Evolutionary conservation across 2,888 invertebrate species (phyloP), one percentile per base, ranked within the genome.

Genomic region (Ophion ventricosus): DNA sequence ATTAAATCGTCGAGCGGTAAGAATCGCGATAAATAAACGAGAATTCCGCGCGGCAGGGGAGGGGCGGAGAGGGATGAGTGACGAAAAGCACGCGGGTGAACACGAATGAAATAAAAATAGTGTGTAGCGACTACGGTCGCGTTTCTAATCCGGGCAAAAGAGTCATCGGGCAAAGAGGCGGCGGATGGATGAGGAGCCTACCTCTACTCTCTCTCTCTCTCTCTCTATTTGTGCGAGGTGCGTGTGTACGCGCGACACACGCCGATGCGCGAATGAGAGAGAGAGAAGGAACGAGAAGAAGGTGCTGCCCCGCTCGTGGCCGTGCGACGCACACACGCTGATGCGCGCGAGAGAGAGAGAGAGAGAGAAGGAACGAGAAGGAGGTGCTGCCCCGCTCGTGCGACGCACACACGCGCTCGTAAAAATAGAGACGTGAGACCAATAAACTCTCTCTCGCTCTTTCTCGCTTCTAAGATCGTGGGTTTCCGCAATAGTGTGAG

Each of bases 341-440:
- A 4, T 49, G 49, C 17, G 49, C 49, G 56, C n/a, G n/a, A n/a
- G n/a, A n/a, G n/a, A 74, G 14, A 63, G 74, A 74, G 63, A 35
- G 83, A 61, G 81, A 64, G 81, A 49, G 82, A 59, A n/a, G n/a
- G n/a, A n/a, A n/a, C n/a, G 70, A n/a, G 75, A 35, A 49, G 23
- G 14, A 23, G 26, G 54, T 43, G 73, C 73, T 20, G 72, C 23
- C 25, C 25, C 17, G 7, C 49, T 61, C 77, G n/a, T 29, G 77
- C 17, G 4, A 43, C 56, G 26, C 63, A 40, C 66, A 57, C 72
- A 25, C 43, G 66, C 82, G 82, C 61, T 73, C 73, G 73, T 82
- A 82, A 82, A 82, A 82, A 82, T 82, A 82, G 82, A 78, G 77
- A 82, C 40, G 81, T 59, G 66, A 59, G 72, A 49, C 17, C 73